A percentile compares a stretch with the other conserved stretches of the same genome.
phyloP scores from a whole-genome alignment of 2,797 vertebrate genomes.

The Cyclura pinguis region DNA sequence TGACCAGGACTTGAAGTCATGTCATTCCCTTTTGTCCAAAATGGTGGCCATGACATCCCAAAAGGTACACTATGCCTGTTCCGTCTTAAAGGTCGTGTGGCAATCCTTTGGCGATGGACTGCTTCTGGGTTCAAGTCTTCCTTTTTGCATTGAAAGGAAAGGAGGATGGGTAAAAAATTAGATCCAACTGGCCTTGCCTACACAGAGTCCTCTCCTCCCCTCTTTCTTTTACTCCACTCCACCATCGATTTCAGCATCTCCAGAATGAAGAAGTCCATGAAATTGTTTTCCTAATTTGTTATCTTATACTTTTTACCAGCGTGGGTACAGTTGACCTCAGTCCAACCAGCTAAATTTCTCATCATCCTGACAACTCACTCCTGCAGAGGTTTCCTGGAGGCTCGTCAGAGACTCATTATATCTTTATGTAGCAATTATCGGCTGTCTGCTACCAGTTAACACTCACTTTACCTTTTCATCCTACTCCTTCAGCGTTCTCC shows the following conservation, averaged over 20 bases:
- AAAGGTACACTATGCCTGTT: no score
- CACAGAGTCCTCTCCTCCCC: no score
- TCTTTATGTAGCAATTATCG: constrained; percentile 20
- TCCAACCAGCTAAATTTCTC: constrained; percentile 6
- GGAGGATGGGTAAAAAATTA: no score
- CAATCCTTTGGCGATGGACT: no score
- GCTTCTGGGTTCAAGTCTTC: no score
- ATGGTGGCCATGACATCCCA: no score
- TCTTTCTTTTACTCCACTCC: no score
- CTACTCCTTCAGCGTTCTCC: background rate
- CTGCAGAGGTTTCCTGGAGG: background rate
- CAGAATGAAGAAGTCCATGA: background rate
- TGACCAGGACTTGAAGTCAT: no score
- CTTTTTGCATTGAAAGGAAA: no score
- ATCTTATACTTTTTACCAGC: background rate
- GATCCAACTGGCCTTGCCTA: no score
- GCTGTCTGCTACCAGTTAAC: background rate
- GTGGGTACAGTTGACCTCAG: background rate
- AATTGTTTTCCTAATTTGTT: background rate
- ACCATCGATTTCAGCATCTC: background rate
- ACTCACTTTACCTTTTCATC: background rate
- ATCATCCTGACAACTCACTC: background rate
- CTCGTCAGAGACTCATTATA: constrained; percentile 11
- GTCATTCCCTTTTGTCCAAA: no score
- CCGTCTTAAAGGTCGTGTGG: no score